Percentiles rank a stretch among this genome's conserved stretches.
phyloP scores from a whole-genome alignment of 1,140 invertebrate genomes.

The Ephestia elutella region DNA sequence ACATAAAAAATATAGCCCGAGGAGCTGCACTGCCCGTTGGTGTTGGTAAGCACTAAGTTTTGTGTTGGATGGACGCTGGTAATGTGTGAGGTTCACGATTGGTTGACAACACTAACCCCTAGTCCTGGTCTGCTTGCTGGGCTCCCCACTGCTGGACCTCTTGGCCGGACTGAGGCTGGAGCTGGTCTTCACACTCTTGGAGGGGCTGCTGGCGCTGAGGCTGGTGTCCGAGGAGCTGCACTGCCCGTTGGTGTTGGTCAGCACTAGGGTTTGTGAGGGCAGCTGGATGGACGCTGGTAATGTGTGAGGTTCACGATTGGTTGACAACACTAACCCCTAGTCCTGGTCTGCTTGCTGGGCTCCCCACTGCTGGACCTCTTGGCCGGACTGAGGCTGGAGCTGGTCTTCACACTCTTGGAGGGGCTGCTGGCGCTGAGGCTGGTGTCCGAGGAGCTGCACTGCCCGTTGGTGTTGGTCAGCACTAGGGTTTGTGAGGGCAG shows the following conservation, averaged over 20 bases:
- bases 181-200: constrained; percentile 88
- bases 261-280: constrained; percentile 55
- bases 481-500: constrained; percentile 59
- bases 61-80: constrained; percentile 54
- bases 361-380: constrained; percentile 89
- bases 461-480: constrained; percentile 59
- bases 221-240: constrained; percentile 73
- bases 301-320: constrained; percentile 45
- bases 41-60: constrained; percentile 34
- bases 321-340: constrained; percentile 73
- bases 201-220: constrained; percentile 83
- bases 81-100: constrained; percentile 45
- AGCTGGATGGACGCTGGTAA: constrained; percentile 52
- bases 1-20: too few species aligned
- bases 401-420: constrained; percentile 89
- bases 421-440: constrained; percentile 83
- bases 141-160: constrained; percentile 87
- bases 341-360: constrained; percentile 84
- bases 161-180: constrained; percentile 89
- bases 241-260: constrained; percentile 62
- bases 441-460: constrained; percentile 70
- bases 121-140: constrained; percentile 83
- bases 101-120: constrained; percentile 69
- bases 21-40: constrained; percentile 9
- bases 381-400: constrained; percentile 86